These are phyloP conservation scores for Ophioninae sp. DNA, from an alignment of 2,888 invertebrate genomes.

Conservation along the genomic window DNA sequence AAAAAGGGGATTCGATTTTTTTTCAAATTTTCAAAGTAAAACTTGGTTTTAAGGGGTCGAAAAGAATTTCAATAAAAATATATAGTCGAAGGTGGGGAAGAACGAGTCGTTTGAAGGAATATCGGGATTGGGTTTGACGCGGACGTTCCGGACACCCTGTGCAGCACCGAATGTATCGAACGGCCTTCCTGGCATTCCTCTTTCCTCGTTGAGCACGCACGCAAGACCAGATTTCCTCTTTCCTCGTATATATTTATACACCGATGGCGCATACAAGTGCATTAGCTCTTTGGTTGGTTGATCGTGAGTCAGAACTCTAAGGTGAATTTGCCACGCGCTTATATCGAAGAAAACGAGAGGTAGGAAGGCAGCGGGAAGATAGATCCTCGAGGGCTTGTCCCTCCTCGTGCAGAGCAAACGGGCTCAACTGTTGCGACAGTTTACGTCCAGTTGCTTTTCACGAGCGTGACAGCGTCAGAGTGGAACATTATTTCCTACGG, in stretches of 20 bases:
- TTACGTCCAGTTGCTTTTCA: slow-evolving; percentile 70
- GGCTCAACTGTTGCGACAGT: slow-evolving; percentile 71
- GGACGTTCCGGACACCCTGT: background rate
- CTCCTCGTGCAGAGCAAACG: slow-evolving; percentile 27
- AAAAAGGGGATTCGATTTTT: no score
- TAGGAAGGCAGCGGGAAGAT: background rate
- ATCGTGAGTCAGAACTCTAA: slow-evolving; percentile 34
- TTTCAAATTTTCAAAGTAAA: no score
- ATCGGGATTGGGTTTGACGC: background rate
- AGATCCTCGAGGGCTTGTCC: slow-evolving; percentile 41
- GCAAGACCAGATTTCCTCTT: slow-evolving; percentile 18
- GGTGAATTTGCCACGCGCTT: slow-evolving; percentile 31
- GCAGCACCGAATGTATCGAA: slow-evolving; percentile 20
- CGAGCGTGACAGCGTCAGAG: slow-evolving; percentile 71
- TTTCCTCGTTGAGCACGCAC: slow-evolving; percentile 27
- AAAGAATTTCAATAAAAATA: no score
- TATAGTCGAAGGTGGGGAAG: background rate
- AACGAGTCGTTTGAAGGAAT: background rate
- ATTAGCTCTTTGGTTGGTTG: slow-evolving; percentile 16
- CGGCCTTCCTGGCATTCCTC: slow-evolving; percentile 45
- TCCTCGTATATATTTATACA: background rate
- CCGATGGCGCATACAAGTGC: slow-evolving; percentile 23
- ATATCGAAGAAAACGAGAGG: slow-evolving; percentile 11
- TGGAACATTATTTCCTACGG: slow-evolving; percentile 68
- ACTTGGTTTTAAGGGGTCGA: no score